phyloP scores from a whole-genome alignment of 2,113 vertebrate genomes.

The Psettodes erumei region DNA sequence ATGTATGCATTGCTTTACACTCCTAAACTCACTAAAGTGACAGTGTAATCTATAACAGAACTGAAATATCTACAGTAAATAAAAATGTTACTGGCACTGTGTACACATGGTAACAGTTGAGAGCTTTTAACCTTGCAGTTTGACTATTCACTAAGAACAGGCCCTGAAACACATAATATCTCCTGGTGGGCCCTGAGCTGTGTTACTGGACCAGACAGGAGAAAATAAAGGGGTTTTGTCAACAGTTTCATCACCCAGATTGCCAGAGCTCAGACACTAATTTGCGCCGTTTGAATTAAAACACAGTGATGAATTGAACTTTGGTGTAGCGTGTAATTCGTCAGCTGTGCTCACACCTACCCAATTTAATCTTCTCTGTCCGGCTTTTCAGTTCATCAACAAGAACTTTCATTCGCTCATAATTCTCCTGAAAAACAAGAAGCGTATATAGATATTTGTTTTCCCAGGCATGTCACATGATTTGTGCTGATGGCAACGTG shows the following conservation, averaged over 20 bases:
- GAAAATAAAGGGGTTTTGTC: background rate
- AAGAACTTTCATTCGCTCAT: constrained; percentile 92
- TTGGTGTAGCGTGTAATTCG: background rate
- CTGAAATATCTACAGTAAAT: background rate
- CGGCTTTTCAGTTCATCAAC: constrained; percentile 87
- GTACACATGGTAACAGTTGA: background rate
- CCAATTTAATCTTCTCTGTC: constrained; percentile 88
- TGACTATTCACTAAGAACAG: background rate
- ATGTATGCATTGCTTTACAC: background rate
- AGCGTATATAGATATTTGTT: background rate
- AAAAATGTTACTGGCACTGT: background rate
- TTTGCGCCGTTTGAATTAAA: constrained; percentile 17
- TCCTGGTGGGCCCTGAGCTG: background rate
- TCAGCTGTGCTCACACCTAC: constrained; percentile 75
- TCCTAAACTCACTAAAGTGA: too few relatives aligned
- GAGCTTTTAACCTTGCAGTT: background rate
- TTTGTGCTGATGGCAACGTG: background rate
- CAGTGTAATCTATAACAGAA: too few relatives aligned
- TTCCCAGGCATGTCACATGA: background rate
- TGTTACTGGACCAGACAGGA: background rate
- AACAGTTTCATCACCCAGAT: background rate
- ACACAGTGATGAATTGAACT: background rate
- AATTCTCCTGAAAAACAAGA: constrained; percentile 89
- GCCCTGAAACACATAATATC: background rate
- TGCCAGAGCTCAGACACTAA: background rate